phyloP scores from a whole-genome alignment of 92 coral and sea anemone genomes.

The Muricea muricata region DNA sequence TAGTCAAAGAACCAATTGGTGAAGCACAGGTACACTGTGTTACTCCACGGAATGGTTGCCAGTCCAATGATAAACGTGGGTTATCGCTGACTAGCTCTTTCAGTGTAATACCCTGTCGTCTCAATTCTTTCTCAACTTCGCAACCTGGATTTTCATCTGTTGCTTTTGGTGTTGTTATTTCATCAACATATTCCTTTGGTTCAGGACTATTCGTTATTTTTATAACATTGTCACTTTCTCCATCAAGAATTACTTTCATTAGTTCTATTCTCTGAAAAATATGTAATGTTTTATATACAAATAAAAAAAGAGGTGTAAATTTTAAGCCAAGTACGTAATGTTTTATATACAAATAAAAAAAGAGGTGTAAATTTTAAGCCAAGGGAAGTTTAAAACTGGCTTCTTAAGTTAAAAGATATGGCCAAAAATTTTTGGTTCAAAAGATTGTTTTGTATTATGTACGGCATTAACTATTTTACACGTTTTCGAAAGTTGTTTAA shows the following conservation, averaged over 20 bases:
- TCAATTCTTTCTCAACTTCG: constrained; percentile 63
- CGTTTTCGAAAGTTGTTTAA: too few species aligned
- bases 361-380: too few species aligned
- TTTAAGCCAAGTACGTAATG: too few species aligned
- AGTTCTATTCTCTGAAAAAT: constrained; percentile 15
- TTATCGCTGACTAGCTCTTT: constrained; percentile 74
- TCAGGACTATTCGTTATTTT: neutral
- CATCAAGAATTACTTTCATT: constrained; percentile 33
- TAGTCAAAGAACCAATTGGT: constrained; percentile 88
- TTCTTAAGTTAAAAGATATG: too few species aligned
- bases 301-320: too few species aligned
- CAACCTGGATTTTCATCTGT: constrained; percentile 16
- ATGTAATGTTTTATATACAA: neutral
- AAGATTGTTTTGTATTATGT: too few species aligned
- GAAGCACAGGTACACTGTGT: constrained; percentile 88
- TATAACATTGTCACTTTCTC: neutral
- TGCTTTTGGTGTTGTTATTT: constrained; percentile 39
- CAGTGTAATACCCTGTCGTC: constrained; percentile 82
- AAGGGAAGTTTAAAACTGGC: too few species aligned
- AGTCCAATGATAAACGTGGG: constrained; percentile 86
- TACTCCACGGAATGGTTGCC: constrained; percentile 94
- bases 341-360: neutral
- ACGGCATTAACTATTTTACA: too few species aligned
- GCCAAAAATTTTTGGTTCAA: too few species aligned
- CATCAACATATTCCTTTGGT: neutral